Base-by-base conservation (phyloP, 2,888 invertebrate species). In the Amblyjoppa proteus region DNA sequence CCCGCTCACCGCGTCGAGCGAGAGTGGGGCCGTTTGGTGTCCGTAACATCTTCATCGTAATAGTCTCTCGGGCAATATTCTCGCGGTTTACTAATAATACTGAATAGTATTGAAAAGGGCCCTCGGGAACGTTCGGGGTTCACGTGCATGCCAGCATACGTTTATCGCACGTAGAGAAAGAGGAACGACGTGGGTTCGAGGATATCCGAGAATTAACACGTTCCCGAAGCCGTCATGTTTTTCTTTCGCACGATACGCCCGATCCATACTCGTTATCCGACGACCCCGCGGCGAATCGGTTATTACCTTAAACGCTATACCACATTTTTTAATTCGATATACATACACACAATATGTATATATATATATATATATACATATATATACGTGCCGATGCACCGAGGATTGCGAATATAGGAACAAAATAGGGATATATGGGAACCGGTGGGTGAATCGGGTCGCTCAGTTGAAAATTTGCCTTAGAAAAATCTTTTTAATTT, bases 81-180 rank as follows among this genome's bases (percentile, higher is more conserved):
- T 38, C 41, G 61, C 70, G 16, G 66, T 38, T 68, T 73, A 56
- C 11, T 71, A 80, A 84, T 71, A 38, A 79, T 34, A 61, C 20
- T 38, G 68, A 38, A 64, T 68, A 61, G 58, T 61, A 84, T 73
- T 84, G 81, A 68, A 81, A 77, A 74, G 51, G 51, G 77, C 77
- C 84, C 73, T 77, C 77, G 73, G 80, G 69, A 73, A 69, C 84
- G 49, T 69, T 68, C 74, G 4, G 16, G 25, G 45, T 68, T 81
- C 84, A 69, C 84, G 68, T 77, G 84, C 77, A 77, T 77, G 77
- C 53, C 4, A 64, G 41, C 64, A 64, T 53, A 56, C 68, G 77
- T 77, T 77, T 77, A 77, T 77, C 25, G 53, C 41, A 56, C 25
- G 25, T 66, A 38, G 41, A 9, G 53, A 3, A 34, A 31, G 34